Conservation (phyloP, 2,797 vertebrate species). For the Diplodus puntazzo region DNA sequence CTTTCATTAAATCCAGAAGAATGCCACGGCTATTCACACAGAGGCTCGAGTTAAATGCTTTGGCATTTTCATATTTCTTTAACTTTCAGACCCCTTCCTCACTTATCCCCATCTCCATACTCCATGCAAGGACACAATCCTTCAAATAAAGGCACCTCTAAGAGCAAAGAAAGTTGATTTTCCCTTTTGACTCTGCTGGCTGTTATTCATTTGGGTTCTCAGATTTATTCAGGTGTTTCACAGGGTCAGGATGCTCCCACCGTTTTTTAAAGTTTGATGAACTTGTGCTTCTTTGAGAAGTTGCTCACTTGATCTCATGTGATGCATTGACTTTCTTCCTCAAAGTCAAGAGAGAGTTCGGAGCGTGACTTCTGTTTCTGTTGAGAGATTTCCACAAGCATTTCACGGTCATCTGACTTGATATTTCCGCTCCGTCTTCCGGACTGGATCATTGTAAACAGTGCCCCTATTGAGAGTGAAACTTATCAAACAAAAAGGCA, state of each 20-base stretch:
- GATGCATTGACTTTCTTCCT: constrained; percentile 49
- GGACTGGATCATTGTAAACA: constrained; percentile 71
- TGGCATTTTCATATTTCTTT: constrained; percentile 72
- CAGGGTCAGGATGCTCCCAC: constrained; percentile 62
- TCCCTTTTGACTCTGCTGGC: constrained; percentile 34
- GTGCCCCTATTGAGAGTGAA: constrained; percentile 71
- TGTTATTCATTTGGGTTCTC: constrained; percentile 54
- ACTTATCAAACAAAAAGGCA: constrained; percentile 69
- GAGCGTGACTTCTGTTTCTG: constrained; percentile 49
- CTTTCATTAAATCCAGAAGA: constrained; percentile 87
- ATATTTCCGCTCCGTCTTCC: constrained; percentile 61
- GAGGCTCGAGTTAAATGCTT: constrained; percentile 73
- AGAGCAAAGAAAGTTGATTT: constrained; percentile 70
- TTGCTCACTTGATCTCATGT: constrained; percentile 43
- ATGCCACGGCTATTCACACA: constrained; percentile 81
- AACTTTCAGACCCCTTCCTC: constrained; percentile 50
- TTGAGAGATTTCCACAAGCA: constrained; percentile 56
- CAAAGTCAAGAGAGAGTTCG: constrained; percentile 40
- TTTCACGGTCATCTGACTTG: constrained; percentile 68
- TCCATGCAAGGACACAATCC: constrained; percentile 70
- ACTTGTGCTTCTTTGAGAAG: constrained; percentile 30
- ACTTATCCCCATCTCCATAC: constrained; percentile 52
- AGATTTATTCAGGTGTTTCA: constrained; percentile 34
- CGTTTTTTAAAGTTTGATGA: constrained; percentile 51
- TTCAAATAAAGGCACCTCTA: constrained; percentile 71